Conservation (phyloP, 2,797 vertebrate species). For the Syndactyla subalaris region DNA sequence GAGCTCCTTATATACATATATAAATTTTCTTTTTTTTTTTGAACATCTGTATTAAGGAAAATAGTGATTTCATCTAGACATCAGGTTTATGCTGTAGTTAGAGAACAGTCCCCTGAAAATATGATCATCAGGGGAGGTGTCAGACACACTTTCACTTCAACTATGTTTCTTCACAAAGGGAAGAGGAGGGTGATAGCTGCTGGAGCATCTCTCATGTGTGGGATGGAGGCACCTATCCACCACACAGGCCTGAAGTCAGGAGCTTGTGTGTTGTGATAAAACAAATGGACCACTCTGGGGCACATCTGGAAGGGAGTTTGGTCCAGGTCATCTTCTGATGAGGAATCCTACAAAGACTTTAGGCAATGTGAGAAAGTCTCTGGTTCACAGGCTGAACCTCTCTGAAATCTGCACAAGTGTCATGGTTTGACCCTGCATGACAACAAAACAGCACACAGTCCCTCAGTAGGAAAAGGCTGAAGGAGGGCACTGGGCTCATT, state of each 20-base stretch:
- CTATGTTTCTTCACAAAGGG: background rate
- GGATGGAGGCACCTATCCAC: background rate
- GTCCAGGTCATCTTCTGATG: no score
- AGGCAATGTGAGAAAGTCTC: no score
- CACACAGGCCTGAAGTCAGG: background rate
- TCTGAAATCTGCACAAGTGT: no score
- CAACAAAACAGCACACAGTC: no score
- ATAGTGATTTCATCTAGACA: background rate
- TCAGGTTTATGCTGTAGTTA: background rate
- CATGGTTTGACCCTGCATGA: no score
- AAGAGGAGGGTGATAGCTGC: background rate
- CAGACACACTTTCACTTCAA: background rate
- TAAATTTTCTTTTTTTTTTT: background rate
- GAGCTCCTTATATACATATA: background rate
- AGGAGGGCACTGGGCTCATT: no score
- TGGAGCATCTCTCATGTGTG: background rate
- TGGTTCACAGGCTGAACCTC: no score
- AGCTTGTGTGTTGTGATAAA: no score
- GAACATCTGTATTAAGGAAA: background rate
- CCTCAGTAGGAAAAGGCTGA: no score
- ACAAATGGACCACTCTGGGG: no score
- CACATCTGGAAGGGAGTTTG: no score
- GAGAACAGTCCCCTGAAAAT: background rate
- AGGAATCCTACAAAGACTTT: no score
- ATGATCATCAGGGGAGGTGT: background rate